Evolutionary conservation across 92 coral and sea anemone species (phyloP).

Genomic region (Phenganax subtilis): DNA sequence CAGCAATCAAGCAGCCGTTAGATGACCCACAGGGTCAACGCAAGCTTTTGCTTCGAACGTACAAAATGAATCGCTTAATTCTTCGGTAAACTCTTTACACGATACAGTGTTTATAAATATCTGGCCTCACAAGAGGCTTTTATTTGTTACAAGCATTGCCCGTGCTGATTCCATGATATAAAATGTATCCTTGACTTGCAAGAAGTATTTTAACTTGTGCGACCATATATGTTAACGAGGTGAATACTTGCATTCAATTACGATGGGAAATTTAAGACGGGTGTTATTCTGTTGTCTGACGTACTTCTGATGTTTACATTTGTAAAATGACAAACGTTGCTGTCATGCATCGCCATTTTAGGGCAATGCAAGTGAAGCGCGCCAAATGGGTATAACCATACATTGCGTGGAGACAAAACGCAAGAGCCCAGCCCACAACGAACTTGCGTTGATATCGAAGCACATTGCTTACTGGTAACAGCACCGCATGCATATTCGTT

Average conservation of each 20-base stretch:
- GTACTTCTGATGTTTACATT: constrained; percentile 35
- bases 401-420: constrained; percentile 5
- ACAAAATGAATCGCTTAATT: constrained; percentile 2
- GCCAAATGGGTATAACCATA: constrained; percentile 21
- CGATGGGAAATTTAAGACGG: constrained; percentile 27
- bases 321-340: constrained; percentile 32
- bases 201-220: background rate
- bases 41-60: background rate
- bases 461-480: background rate
- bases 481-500: background rate
- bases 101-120: background rate
- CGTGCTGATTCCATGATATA: background rate
- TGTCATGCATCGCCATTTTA: constrained; percentile 36
- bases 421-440: background rate
- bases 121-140: background rate
- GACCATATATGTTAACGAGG: constrained; percentile 46
- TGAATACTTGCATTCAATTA: constrained; percentile 37
- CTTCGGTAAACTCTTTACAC: constrained; percentile 8
- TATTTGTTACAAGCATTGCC: background rate
- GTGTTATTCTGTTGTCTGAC: constrained; percentile 39
- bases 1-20: constrained; percentile 28
- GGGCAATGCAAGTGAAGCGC: constrained; percentile 35
- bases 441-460: background rate
- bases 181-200: background rate
- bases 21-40: constrained; percentile 32